Base-by-base conservation (phyloP, 2,113 vertebrate genomes). In the Psittacus erithacus region DNA sequence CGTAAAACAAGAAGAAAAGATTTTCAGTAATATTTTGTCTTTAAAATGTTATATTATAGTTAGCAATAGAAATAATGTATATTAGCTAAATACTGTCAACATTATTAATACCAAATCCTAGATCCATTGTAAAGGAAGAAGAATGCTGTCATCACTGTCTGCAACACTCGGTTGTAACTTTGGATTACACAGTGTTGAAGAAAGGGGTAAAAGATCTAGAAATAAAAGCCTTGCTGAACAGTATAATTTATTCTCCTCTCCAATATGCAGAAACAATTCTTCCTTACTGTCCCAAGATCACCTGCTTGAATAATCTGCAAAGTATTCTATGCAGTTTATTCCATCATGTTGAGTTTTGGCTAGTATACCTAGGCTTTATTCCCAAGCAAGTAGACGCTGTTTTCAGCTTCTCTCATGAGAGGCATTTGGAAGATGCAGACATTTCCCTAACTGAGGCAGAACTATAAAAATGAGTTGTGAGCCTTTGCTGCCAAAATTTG, bases 401-500 rank as follows among this genome's bases (percentile, higher is more conserved):
- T 97, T 92, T 71, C 64, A 86, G 47, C 57, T 86, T 94, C 69
- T 65, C 39, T 93, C 80, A 38, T 1, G 35, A 81, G 79, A 63
- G 29, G 28, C 50, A n/a, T 74, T 90, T 91, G 52, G 70, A 92
- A 82, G 90, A 81, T 86, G 31, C 39, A 93, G 57, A 10, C 76
- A 90, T 76, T 89, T 96, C 63, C n/a, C 41, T 77, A 68, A 44
- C 52, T 76, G 57, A 73, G 75, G 19, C 53, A 94, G 44, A 73
- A 28, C 55, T 76, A 13, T 86, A 86, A 93, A 88, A 88, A 33
- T 65, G 44, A 88, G 38, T 71, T 71, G 35, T 82, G 55, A 88
- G 82, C 33, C 35, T 71, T 90, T 69, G 17, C 86, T 79, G 44
- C 84, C 93, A 94, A 81, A 93, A 91, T 82, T 88, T 85, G 63